Evolutionary conservation across 2,888 invertebrate species (phyloP), one percentile per base, ranked within the genome.

Genomic region (Pachycephus smyrnensis): DNA sequence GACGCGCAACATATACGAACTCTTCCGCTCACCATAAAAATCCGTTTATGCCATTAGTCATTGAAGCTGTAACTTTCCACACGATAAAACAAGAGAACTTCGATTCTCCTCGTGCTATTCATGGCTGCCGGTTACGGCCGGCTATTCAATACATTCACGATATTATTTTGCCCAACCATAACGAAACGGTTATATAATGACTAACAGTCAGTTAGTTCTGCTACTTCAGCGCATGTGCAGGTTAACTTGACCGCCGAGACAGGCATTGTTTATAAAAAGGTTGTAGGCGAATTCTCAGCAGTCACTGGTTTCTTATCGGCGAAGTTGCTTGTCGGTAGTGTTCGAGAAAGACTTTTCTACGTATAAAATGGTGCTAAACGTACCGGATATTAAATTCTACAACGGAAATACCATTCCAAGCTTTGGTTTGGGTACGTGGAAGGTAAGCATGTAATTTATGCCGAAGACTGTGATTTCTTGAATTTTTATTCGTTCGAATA

Each of bases 381-480:
- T 87, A 68, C 90, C 92, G 9, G 89, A 84, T 73, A 80, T 92
- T 11, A 92, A 91, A 80, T 90, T 93, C 73, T 89, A 91, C 85
- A 92, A 92, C 80, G 93, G 93, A 55, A 86, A 89, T 37, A 87
- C 91, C 71, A 90, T 93, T 73, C 93, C 93, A 0, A 84, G 90
- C 73, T 89, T 94, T 68, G 94, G 93, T 11, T 87, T 94, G 74
- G 94, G 93, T 77, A 94, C 93, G 2, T 93, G 93, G 93, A 93
- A 92, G 91, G 93, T 92, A 80, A 85, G 85, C 71, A 55, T 55
- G 55, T 23, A 55, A 0, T 9, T 55, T 55, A 55, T 55, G 9
- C 23, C 55, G 23, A 9, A 23, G 9, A 23, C 15, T 55, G 9
- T 23, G 9, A 23, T 55, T 55, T 55, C 0, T 55, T 23, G 23